Evolutionary conservation across 2,113 vertebrate genomes (phyloP).

Genomic region (Poeciliopsis retropinna): DNA sequence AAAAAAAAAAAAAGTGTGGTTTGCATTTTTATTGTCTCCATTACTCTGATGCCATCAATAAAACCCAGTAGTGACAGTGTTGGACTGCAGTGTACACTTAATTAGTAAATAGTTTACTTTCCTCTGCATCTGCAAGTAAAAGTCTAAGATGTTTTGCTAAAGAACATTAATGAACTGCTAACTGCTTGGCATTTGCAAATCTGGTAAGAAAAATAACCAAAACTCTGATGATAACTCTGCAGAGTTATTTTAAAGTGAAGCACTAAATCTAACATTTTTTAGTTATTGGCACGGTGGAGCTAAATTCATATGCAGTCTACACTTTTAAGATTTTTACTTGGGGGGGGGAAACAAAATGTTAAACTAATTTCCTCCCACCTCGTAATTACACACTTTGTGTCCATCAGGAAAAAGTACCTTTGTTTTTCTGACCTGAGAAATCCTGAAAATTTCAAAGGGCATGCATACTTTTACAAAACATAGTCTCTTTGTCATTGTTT

Average conservation of each 20-base stretch:
- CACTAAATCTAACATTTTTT: no score
- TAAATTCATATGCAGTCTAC: neutral
- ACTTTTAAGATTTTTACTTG: neutral
- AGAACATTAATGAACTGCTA: no score
- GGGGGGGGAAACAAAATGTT: neutral
- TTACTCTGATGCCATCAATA: neutral
- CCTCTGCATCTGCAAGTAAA: no score
- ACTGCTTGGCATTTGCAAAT: no score
- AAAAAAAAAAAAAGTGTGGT: neutral
- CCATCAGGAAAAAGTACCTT: neutral
- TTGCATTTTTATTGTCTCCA: neutral
- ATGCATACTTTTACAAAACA: constrained; percentile 9
- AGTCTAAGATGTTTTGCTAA: no score
- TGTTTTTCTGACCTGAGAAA: neutral
- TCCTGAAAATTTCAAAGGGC: neutral
- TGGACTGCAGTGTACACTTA: neutral
- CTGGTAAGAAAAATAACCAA: neutral
- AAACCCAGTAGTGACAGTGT: neutral
- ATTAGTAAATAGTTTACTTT: neutral
- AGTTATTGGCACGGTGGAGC: no score
- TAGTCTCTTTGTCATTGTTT: constrained; percentile 9
- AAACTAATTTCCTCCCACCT: neutral
- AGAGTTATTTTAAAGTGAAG: neutral
- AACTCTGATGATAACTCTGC: neutral
- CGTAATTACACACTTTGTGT: neutral